Base-by-base conservation (phyloP, 1,140 invertebrate genomes). In the Megalonaias nervosa region DNA sequence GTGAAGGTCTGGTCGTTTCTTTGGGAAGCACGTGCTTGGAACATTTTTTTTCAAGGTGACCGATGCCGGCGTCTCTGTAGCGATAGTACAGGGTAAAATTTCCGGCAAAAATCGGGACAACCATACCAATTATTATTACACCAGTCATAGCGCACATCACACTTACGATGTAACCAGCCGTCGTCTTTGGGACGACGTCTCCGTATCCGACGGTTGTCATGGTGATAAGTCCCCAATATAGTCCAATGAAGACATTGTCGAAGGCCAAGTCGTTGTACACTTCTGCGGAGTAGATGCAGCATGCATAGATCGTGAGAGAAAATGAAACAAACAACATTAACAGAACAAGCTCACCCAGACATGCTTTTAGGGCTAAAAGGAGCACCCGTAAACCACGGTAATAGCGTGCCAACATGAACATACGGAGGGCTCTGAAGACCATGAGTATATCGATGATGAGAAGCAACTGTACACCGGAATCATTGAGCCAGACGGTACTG, bases 171-270 rank as follows among this genome's bases (percentile, higher is more conserved):
- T 97, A 98, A 67, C 97, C 97, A 68, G 67, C 4, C n/a, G 31
- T 71, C 5, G 77, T 75, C 16, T 74, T 68, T 11, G 86, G 86
- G 48, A 79, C 75, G 2, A 70, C 70, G 62, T 87, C 86, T 14
- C 86, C 97, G 88, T 98, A 99, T 31, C 97, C 97, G 26, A 98
- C 97, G 0, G 97, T 99, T 78, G 97, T 98, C 97, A 98, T 98
- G 62, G 97, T 99, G 79, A 99, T 97, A 88, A 98, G 92, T 19
- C 97, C 97, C 97, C 97, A 98, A 97, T 97, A 99, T 69, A 98
- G 91, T 19, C 97, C 97, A 68, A 97, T 91, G 15, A 97, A 74
- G 16, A 78, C 73, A 62, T 62, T 76, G 9, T 71, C 55, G 23
- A 76, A 62, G n/a, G 38, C 56, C 15, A 66, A 38, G 38, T 56